Conservation (phyloP, 2,113 vertebrate species). For the Lophius piscatorius region DNA sequence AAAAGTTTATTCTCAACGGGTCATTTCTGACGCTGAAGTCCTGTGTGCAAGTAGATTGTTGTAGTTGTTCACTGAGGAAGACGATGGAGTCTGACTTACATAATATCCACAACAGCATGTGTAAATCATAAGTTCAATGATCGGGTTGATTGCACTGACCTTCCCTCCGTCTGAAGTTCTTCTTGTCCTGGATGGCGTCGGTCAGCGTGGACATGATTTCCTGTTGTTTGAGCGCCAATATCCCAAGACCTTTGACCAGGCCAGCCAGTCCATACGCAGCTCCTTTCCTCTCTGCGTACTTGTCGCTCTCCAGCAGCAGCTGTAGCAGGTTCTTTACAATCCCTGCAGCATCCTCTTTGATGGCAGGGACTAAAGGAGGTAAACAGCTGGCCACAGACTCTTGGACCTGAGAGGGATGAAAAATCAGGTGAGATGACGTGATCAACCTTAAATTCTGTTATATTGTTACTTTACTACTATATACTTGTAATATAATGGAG, state of each 20-base stretch:
- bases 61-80: neutral
- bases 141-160: constrained; percentile 74
- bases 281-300: constrained; percentile 95
- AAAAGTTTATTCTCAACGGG: constrained; percentile 7
- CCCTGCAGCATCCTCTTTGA: constrained; percentile 94
- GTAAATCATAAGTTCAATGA: no score
- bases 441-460: neutral
- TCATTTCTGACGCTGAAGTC: neutral
- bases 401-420: constrained; percentile 86
- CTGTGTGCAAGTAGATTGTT: neutral
- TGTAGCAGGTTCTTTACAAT: constrained; percentile 95
- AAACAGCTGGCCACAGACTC: constrained; percentile 96
- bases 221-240: constrained; percentile 97
- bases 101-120: no score
- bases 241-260: constrained; percentile 95
- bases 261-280: constrained; percentile 95
- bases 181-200: constrained; percentile 98
- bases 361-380: constrained; percentile 94
- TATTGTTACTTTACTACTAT: no score
- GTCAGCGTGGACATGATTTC: constrained; percentile 97
- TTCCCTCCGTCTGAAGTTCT: constrained; percentile 95
- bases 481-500: no score
- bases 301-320: constrained; percentile 95
- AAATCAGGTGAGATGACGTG: neutral
- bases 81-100: no score